phyloP scores from a whole-genome alignment of 2,113 vertebrate genomes.

The Vireo altiloquus region DNA sequence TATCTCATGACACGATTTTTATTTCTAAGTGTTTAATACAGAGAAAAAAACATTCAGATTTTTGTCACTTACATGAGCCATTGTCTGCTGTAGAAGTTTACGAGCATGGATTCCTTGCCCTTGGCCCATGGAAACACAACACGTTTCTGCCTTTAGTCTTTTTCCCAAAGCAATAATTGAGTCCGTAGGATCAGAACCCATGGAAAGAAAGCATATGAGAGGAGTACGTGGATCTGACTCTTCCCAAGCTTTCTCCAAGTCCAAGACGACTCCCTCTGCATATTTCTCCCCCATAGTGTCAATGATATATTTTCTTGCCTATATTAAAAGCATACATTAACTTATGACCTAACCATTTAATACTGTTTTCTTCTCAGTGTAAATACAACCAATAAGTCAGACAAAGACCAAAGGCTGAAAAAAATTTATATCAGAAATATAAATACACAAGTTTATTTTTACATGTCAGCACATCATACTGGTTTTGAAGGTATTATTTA shows the following conservation, averaged over 20 bases:
- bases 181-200: conserved; percentile 94
- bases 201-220: conserved; percentile 92
- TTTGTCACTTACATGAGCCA: conserved; percentile 83
- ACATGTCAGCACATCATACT: background rate
- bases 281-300: conserved; percentile 89
- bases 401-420: background rate
- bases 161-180: conserved; percentile 91
- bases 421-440: background rate
- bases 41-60: background rate
- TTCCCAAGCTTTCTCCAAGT: conserved; percentile 92
- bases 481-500: background rate
- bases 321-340: background rate
- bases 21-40: background rate
- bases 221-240: conserved; percentile 89
- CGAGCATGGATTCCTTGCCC: conserved; percentile 91
- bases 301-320: conserved; percentile 93
- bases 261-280: conserved; percentile 84
- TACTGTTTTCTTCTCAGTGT: background rate
- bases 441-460: background rate
- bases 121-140: conserved; percentile 94
- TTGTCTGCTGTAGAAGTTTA: conserved; percentile 88
- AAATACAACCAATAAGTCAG: background rate
- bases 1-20: background rate
- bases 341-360: background rate
- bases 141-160: conserved; percentile 84